Conservation (phyloP, 2,113 vertebrate species). For the Falco punctatus region DNA sequence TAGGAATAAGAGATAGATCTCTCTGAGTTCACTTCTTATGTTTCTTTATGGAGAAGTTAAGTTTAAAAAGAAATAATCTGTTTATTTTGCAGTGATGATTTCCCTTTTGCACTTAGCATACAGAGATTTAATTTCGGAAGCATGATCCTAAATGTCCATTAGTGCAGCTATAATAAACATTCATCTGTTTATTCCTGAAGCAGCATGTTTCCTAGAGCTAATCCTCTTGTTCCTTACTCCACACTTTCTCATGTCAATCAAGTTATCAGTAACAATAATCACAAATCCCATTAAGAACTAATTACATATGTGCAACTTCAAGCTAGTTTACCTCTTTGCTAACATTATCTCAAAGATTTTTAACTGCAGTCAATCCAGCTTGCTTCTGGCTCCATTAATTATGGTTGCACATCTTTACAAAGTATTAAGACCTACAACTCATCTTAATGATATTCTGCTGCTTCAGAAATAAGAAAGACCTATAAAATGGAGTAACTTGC, state of each 20-base stretch:
- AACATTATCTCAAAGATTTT: conserved; percentile 7
- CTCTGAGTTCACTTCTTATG: neutral
- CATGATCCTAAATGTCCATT: conserved; percentile 7
- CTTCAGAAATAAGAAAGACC: neutral
- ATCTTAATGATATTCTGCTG: neutral
- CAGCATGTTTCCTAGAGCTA: conserved; percentile 4
- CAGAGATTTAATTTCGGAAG: conserved; percentile 17
- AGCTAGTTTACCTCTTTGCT: conserved; percentile 42
- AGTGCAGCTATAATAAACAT: neutral
- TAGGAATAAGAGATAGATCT: neutral
- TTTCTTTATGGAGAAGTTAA: neutral
- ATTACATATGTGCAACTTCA: conserved; percentile 39
- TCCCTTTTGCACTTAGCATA: neutral
- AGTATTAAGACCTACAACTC: neutral
- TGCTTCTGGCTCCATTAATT: conserved; percentile 32
- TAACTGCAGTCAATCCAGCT: conserved; percentile 31
- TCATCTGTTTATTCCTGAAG: conserved; percentile 13
- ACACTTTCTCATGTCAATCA: conserved; percentile 40
- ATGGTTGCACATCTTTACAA: neutral
- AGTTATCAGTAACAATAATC: conserved; percentile 67
- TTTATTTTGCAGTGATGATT: conserved; percentile 3
- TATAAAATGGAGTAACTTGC: neutral
- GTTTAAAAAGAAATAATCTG: neutral
- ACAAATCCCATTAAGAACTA: conserved; percentile 57
- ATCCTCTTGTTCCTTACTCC: neutral